Conservation (phyloP, 2,888 invertebrate genomes). For the Clostera curtula region DNA sequence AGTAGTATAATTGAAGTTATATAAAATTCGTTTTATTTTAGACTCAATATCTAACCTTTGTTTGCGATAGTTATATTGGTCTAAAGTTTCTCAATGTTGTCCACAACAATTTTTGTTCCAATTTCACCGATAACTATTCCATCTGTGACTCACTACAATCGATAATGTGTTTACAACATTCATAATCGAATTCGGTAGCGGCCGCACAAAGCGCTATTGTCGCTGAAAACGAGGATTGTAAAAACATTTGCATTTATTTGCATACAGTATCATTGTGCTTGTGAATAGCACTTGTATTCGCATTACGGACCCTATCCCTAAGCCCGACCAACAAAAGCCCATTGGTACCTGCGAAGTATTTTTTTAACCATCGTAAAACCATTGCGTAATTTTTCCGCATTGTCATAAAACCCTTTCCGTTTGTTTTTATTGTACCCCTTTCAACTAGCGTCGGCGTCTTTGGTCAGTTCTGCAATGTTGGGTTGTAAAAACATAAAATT, state of each 20-base stretch:
- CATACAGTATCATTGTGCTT: slow-evolving; percentile 49
- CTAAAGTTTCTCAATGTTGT: no score
- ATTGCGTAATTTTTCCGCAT: slow-evolving; percentile 73
- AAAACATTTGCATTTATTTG: slow-evolving; percentile 62
- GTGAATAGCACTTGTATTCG: slow-evolving; percentile 49
- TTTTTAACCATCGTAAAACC: slow-evolving; percentile 53
- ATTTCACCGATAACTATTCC: slow-evolving; percentile 3
- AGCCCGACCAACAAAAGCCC: slow-evolving; percentile 32
- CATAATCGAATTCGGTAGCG: slow-evolving; percentile 54
- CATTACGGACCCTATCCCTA: slow-evolving; percentile 28
- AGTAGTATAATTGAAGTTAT: no score
- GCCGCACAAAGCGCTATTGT: slow-evolving; percentile 38
- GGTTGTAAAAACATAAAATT: slow-evolving; percentile 68
- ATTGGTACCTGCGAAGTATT: slow-evolving; percentile 64
- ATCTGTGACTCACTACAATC: slow-evolving; percentile 14
- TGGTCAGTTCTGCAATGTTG: slow-evolving; percentile 58
- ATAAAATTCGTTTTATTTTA: no score
- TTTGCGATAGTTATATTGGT: no score
- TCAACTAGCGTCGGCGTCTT: slow-evolving; percentile 56
- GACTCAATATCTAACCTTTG: no score
- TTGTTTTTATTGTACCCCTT: slow-evolving; percentile 67
- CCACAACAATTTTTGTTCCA: slow-evolving; percentile 5
- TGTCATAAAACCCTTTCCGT: slow-evolving; percentile 71
- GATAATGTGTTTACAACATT: slow-evolving; percentile 43
- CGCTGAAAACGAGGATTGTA: slow-evolving; percentile 35